These are phyloP conservation scores for Myotis yumanensis DNA, from an alignment of 2,113 vertebrate species.

Conservation along the genomic window DNA sequence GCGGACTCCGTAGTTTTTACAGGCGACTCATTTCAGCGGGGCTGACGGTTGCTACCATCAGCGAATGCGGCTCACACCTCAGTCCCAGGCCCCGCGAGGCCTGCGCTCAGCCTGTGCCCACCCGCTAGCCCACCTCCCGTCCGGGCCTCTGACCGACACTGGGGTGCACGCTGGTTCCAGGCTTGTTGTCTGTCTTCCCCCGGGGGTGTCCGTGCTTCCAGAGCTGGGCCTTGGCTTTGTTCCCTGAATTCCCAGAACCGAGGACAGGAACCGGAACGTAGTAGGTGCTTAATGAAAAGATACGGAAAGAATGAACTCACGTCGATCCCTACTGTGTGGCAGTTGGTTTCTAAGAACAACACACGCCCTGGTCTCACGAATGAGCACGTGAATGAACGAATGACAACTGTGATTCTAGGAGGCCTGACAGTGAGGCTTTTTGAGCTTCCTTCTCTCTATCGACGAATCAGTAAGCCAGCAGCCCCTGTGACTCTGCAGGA, in stretches of 20 bases:
- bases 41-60: not conserved
- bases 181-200: not conserved
- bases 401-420: not conserved
- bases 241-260: not conserved
- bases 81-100: not conserved
- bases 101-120: not conserved
- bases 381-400: not conserved
- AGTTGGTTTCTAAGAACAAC: not conserved
- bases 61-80: not conserved
- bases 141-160: too few species aligned
- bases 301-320: not conserved
- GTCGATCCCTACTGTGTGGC: not conserved
- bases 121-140: not conserved
- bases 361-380: not conserved
- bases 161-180: not conserved
- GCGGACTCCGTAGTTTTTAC: not conserved
- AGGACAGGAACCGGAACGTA: not conserved
- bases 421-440: not conserved
- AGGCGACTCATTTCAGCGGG: not conserved
- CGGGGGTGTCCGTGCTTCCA: not conserved
- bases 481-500: not conserved
- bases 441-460: not conserved
- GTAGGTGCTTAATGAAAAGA: not conserved
- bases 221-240: not conserved
- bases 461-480: constrained; percentile 5